Base-by-base conservation (phyloP, 92 coral and sea anemone genomes). In the Diadumene lineata region DNA sequence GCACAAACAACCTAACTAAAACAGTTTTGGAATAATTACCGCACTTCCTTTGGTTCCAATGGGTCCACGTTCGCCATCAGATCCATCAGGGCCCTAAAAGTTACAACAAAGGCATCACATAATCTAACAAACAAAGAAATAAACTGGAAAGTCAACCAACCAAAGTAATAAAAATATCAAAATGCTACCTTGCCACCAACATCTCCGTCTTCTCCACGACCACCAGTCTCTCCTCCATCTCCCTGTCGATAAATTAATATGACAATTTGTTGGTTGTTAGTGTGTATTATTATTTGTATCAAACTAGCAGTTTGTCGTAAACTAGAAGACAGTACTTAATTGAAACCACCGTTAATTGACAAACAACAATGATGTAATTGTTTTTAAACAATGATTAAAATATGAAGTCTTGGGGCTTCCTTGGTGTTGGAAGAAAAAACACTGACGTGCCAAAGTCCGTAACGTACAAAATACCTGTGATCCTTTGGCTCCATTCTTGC, bases 121-220 rank as follows among this genome's bases (percentile, higher is more conserved):
- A n/a, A n/a, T n/a, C n/a, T n/a, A n/a, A 38, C 13, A 38, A 38
- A 4, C 48, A 38, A 38, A 38, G 6, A 34, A 23, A 28, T 25
- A 23, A 53, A 53, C 60, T 8, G 22, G 60, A 53, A 9, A 16
- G 25, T 53, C 60, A 3, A 53, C 60, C 48, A 4, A 4, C 48
- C 48, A 13, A 38, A 38, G 48, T 38, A 38, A 4, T 13, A 38
- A 38, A 6, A 38, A 38, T 4, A 38, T 38, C 6, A 38, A 4
- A 28, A 28, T 62, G 15, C 27, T 68, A 82, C 89, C 62, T 79
- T 80, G 34, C 60, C 57, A 60, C 89, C 89, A 1, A 71, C 65
- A 32, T 72, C 66, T 29, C 88, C 88, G 27, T 77, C 76, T 21
- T 57, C 70, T 25, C 88, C 88, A 28, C 80, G 80, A 28, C 69